Evolutionary conservation across 2,888 invertebrate species (phyloP), one percentile per base, ranked within the genome.

Genomic region (Melitaea athalia): DNA sequence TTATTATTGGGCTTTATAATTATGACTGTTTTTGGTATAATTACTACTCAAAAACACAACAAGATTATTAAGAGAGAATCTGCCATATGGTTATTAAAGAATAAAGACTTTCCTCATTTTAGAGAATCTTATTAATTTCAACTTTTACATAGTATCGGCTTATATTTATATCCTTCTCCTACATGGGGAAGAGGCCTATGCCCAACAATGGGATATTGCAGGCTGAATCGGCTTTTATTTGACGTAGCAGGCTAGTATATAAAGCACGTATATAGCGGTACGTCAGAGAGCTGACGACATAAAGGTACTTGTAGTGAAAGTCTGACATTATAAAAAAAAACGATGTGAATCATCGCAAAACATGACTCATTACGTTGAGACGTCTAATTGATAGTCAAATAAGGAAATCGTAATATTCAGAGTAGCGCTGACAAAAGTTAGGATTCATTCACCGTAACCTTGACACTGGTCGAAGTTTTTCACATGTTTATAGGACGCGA

Each of bases 401-500:
- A 73, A 70, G 71, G 70, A 70, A 68, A 69, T 64, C 66, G 59
- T 59, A 59, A 64, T 69, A 65, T 62, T 61, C 38, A 66, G 73
- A 60, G 71, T 71, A 42, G 53, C 64, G 69, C 42, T 62, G 38
- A 66, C 42, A 50, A 38, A 61, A 42, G 52, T 42, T 53, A 17
- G 24, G 12, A 67, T 49, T 17, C 49, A 45, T 17, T 31, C 63
- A 43, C 8, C 38, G 67, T 70, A 68, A 72, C 72, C 91, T 89
- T 91, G 91, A 85, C 87, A 85, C 72, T 76, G 72, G 70, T 6
- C 11, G 31, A 42, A 64, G 68, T 72, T 74, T 78, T 73, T 73
- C 74, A 73, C 72, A 60, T 67, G 49, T 69, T 75, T 68, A 64
- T 78, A 8, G 14, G 77, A 73, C 76, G 74, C 74, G 73, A 76